phyloP scores from a whole-genome alignment of 2,888 invertebrate genomes.

The Scaptomyza caliginosa region DNA sequence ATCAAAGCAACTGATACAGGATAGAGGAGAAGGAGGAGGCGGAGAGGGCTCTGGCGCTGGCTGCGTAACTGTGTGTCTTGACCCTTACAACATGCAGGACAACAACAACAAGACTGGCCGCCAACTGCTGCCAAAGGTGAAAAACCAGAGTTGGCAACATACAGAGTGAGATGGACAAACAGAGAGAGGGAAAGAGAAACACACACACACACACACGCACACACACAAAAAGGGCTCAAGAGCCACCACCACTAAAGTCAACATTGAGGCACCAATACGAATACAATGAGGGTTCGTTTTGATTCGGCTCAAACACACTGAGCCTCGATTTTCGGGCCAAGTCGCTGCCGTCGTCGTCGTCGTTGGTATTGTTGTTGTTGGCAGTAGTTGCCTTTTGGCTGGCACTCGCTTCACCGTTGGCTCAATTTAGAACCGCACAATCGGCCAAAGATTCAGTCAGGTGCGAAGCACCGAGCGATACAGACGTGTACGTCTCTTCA shows the following conservation, averaged over 20 bases:
- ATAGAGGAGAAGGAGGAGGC: slow-evolving; percentile 24
- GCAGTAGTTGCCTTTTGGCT: slow-evolving; percentile 16
- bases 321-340: slow-evolving; percentile 73
- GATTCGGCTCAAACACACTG: slow-evolving; percentile 64
- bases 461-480: slow-evolving; percentile 84
- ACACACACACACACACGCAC: background rate
- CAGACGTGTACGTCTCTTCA: slow-evolving; percentile 82
- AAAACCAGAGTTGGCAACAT: slow-evolving; percentile 75
- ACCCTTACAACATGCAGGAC: slow-evolving; percentile 76
- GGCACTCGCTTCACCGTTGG: slow-evolving; percentile 74
- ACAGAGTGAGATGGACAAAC: slow-evolving; percentile 3
- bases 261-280: slow-evolving; percentile 57
- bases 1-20: slow-evolving; percentile 67
- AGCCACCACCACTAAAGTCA: slow-evolving; percentile 69
- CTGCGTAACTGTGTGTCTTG: slow-evolving; percentile 79
- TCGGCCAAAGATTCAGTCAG: slow-evolving; percentile 84
- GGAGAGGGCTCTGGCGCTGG: slow-evolving; percentile 50
- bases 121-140: slow-evolving; percentile 81
- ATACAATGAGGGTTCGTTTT: slow-evolving; percentile 69
- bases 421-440: slow-evolving; percentile 82
- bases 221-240: slow-evolving; percentile 47
- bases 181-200: background rate
- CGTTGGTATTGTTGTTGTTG: slow-evolving; percentile 26
- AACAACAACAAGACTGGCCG: slow-evolving; percentile 50
- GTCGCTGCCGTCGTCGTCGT: slow-evolving; percentile 39